phyloP scores from a whole-genome alignment of 2,888 invertebrate species.

The Halictus quadricinctus region DNA sequence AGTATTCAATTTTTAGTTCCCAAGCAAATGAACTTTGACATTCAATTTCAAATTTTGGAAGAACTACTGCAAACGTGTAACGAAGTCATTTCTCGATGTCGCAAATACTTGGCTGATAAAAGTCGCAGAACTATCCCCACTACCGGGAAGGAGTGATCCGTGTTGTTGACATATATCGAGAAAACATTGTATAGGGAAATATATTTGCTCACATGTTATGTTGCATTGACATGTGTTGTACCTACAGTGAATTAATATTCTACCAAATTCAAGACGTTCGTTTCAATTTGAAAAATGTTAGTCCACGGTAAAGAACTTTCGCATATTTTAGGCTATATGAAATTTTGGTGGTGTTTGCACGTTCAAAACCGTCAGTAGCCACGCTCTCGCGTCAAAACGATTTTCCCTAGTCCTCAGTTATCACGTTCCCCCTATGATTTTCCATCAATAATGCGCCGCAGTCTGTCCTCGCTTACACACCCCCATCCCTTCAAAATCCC shows the following conservation, averaged over 20 bases:
- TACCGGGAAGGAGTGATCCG: too few relatives aligned
- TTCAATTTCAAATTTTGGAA: neutral
- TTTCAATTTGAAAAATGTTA: neutral
- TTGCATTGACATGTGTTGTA: neutral
- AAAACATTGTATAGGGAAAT: neutral
- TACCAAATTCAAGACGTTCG: too few relatives aligned
- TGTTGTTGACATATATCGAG: too few relatives aligned
- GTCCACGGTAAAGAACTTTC: neutral
- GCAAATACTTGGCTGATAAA: too few relatives aligned
- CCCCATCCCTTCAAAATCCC: constrained; percentile 23
- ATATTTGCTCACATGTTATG: neutral
- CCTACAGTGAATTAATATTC: too few relatives aligned
- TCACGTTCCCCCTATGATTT: constrained; percentile 37
- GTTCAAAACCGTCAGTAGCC: constrained; percentile 31
- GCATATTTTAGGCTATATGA: neutral
- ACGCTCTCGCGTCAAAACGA: constrained; percentile 52
- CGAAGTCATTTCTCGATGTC: neutral
- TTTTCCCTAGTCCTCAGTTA: constrained; percentile 41
- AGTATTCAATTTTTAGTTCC: too few relatives aligned
- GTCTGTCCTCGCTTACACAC: constrained; percentile 28
- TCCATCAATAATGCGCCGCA: constrained; percentile 49
- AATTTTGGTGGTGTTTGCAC: neutral
- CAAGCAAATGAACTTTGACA: neutral
- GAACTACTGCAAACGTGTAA: neutral
- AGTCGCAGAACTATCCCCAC: too few relatives aligned